Conservation (phyloP, 1,140 invertebrate species). For the Tetraneura akinire region DNA sequence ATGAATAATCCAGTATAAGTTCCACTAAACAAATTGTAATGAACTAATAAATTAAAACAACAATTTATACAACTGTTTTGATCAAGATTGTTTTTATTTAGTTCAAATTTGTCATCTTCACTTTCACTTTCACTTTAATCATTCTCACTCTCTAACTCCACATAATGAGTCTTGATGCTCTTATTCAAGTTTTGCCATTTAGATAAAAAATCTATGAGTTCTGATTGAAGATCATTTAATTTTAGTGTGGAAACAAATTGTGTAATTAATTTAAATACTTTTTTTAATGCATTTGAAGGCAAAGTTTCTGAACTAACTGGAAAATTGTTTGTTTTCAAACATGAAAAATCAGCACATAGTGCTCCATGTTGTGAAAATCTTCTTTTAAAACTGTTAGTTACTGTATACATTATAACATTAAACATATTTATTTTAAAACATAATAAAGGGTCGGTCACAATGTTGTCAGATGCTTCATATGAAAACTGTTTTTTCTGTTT, state of each 20-base stretch:
- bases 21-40: background rate
- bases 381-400: background rate
- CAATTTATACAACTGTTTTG: background rate
- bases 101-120: background rate
- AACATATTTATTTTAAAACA: background rate
- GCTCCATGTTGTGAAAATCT: background rate
- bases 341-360: background rate
- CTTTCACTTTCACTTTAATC: background rate
- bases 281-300: background rate
- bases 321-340: background rate
- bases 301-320: background rate
- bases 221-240: background rate
- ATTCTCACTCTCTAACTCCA: too few species aligned
- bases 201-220: background rate
- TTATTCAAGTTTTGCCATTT: background rate
- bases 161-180: background rate
- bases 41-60: background rate
- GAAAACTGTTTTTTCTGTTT: constrained; percentile 12
- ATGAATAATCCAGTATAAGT: background rate
- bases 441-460: background rate
- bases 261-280: background rate
- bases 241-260: background rate
- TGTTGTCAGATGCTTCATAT: background rate
- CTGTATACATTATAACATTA: background rate
- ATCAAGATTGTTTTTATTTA: background rate